Base-by-base conservation (phyloP, 2,113 vertebrate genomes). In the Junco hyemalis region DNA sequence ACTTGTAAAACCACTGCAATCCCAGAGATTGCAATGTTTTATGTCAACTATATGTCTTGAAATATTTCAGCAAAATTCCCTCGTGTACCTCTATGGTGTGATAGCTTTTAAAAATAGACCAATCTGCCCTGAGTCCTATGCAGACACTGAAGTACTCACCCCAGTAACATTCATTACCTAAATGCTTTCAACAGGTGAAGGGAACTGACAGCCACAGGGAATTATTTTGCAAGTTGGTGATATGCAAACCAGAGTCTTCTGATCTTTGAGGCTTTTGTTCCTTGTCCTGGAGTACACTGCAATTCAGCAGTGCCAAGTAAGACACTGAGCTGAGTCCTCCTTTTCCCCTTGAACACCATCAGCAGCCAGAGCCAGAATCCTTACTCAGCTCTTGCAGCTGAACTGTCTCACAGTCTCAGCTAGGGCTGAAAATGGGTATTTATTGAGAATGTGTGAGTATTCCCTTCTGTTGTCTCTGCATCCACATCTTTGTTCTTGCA, bases 1-100 rank as follows among this genome's bases (percentile, higher is more conserved):
- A 97, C 98, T 96, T 98, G 96, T 14, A 98, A 96, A 18, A 96
- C 79, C 40, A 97, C 97, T 98, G 38, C 35, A 79, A 53, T 64
- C 50, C 9, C 70, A 50, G 26, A 77, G 59, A 79, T 24, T n/a
- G 50, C 66, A 72, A 29, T 51, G 29, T 16, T 59, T 83, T 59
- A n/a, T 18, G 9, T 42, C 40, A 73, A 16, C 20, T 54, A 19
- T 9, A 44, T 1, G 9, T 48, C 35, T 53, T 79, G 26, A 47
- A 91, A 47, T 42, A 51, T 57, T n/a, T 86, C 14, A 53, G 44
- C 6, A 89, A 64, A 61, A 66, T 31, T 54, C 22, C 48, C 6
- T 59, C 5, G 10, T 36, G 51, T 73, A 31, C 28, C 12, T 64
- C 35, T 64, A 2, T 24, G 26, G 19, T 40, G 5, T 2, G 7